Evolutionary conservation across 2,888 invertebrate species (phyloP).

Genomic region (Rhagonycha fulva): DNA sequence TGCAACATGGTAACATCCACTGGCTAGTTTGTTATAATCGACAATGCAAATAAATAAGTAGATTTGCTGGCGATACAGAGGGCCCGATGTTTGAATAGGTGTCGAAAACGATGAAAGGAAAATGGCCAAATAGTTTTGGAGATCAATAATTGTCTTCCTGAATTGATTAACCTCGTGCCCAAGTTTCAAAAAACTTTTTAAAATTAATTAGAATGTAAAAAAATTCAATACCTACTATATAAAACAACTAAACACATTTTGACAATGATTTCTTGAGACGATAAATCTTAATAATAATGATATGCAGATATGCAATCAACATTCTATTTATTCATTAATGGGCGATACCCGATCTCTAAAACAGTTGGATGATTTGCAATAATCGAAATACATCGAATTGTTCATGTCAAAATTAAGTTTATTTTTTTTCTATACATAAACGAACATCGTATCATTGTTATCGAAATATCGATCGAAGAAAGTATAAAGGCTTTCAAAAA

Average conservation of each 20-base stretch:
- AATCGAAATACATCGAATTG: not conserved
- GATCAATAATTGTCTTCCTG: not conserved
- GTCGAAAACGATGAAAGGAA: no score
- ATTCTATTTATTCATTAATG: not conserved
- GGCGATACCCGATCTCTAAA: not conserved
- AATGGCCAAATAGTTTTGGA: no score
- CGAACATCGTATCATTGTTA: not conserved
- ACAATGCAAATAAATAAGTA: not conserved
- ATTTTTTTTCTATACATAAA: not conserved
- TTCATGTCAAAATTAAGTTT: not conserved
- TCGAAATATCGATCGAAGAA: slow-evolving; percentile 13
- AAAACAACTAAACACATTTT: not conserved
- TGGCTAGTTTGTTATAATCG: not conserved
- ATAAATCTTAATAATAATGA: not conserved
- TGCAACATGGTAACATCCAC: not conserved
- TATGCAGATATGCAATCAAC: not conserved
- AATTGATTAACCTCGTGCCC: not conserved
- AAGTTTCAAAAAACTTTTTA: not conserved
- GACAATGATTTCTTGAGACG: not conserved
- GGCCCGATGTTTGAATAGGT: not conserved
- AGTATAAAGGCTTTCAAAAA: slow-evolving; percentile 10
- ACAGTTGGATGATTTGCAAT: slow-evolving; percentile 1
- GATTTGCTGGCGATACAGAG: not conserved
- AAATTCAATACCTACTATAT: not conserved
- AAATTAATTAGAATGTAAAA: not conserved